These are phyloP conservation scores for Trachythela sp. DNA, from an alignment of 64 coral and sea anemone genomes.

Conservation along the genomic window DNA sequence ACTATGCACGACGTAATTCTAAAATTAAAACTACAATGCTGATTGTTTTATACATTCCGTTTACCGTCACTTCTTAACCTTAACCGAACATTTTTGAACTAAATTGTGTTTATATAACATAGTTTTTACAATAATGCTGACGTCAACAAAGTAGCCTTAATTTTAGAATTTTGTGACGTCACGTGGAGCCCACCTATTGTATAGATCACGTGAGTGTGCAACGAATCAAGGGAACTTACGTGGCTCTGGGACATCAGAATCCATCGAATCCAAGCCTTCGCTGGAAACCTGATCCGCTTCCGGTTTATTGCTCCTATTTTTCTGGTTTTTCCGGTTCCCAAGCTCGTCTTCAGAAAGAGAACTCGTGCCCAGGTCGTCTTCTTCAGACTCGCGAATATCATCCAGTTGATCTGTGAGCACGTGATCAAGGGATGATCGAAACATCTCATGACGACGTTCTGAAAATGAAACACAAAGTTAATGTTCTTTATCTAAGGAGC, in stretches of 20 bases:
- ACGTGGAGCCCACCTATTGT: not conserved
- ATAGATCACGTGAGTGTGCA: not conserved
- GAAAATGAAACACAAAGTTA: not conserved
- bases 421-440: slow-evolving; percentile 77
- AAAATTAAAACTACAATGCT: too few species aligned
- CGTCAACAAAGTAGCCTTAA: too few species aligned
- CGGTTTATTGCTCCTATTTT: not conserved
- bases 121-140: too few species aligned
- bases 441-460: slow-evolving; percentile 81
- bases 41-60: too few species aligned
- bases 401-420: slow-evolving; percentile 63
- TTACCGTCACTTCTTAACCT: too few species aligned
- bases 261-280: slow-evolving; percentile 17
- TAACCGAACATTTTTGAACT: too few species aligned
- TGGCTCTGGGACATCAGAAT: not conserved
- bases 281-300: slow-evolving; percentile 6
- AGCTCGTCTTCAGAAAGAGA: not conserved
- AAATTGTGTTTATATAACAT: too few species aligned
- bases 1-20: too few species aligned
- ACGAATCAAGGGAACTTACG: not conserved
- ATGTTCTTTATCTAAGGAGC: too few species aligned
- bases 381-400: slow-evolving; percentile 81
- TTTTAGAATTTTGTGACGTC: not conserved
- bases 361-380: slow-evolving; percentile 33
- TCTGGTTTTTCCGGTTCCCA: slow-evolving; percentile 47